phyloP scores from a whole-genome alignment of 2,888 invertebrate species.

The Aspidiotus destructor region DNA sequence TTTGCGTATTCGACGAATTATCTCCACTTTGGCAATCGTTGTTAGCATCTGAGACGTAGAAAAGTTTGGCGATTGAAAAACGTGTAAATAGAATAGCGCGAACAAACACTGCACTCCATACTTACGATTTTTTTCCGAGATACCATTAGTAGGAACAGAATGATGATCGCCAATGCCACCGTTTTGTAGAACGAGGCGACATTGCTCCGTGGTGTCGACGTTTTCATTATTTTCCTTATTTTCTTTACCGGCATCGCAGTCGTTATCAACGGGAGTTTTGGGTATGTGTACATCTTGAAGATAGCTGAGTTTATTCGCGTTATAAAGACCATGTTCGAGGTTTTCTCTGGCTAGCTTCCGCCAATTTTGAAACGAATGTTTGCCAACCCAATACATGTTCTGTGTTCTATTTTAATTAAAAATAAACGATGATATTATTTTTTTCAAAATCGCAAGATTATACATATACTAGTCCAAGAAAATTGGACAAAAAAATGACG shows the following conservation, averaged over 20 bases:
- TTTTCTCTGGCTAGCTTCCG: slow-evolving; percentile 30
- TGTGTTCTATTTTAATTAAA: slow-evolving; percentile 6
- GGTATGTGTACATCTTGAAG: slow-evolving; percentile 22
- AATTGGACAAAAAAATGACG: background rate
- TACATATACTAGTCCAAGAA: no score
- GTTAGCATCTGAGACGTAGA: no score
- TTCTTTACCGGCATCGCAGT: slow-evolving; percentile 20
- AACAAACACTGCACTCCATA: no score
- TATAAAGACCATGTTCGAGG: slow-evolving; percentile 20
- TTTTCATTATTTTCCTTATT: slow-evolving; percentile 25
- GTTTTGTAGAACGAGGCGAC: background rate
- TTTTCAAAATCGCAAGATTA: slow-evolving; percentile 7
- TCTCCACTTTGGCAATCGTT: background rate
- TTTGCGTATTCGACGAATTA: background rate
- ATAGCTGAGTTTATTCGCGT: slow-evolving; percentile 4
- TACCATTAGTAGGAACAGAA: background rate
- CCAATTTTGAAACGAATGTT: slow-evolving; percentile 49
- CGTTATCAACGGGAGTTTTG: slow-evolving; percentile 16
- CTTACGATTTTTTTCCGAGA: no score
- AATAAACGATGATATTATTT: background rate
- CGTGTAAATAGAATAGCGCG: no score
- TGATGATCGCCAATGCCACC: background rate
- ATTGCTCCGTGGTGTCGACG: background rate
- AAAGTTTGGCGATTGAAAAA: no score
- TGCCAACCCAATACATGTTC: slow-evolving; percentile 46